These are phyloP conservation scores for Xestoiulus laeticollis DNA, from an alignment of 2,888 invertebrate species.

Conservation along the genomic window DNA sequence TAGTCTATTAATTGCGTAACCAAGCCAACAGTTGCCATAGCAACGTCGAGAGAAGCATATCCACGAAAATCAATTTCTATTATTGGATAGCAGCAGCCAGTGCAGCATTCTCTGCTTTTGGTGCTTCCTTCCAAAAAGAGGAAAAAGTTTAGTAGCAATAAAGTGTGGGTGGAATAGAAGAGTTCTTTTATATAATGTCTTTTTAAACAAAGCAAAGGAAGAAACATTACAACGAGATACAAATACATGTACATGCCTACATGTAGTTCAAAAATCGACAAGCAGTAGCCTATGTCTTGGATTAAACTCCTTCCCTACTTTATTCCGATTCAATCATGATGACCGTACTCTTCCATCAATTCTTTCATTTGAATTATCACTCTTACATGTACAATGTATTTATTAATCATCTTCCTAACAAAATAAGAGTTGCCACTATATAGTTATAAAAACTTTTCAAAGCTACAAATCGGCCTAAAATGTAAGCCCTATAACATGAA, in stretches of 20 bases:
- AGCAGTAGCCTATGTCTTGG: too few relatives aligned
- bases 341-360: too few relatives aligned
- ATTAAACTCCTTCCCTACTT: too few relatives aligned
- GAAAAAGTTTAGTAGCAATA: background rate
- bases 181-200: background rate
- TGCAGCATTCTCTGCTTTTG: background rate
- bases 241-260: background rate
- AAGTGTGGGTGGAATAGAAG: background rate
- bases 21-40: conserved; percentile 52
- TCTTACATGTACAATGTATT: too few relatives aligned
- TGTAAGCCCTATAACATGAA: too few relatives aligned
- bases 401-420: too few relatives aligned
- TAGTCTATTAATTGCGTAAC: conserved; percentile 46
- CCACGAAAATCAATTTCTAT: conserved; percentile 52
- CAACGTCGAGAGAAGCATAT: conserved; percentile 49
- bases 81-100: conserved; percentile 48
- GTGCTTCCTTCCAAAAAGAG: background rate
- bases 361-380: too few relatives aligned
- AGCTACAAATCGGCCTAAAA: too few relatives aligned
- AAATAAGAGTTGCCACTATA: too few relatives aligned
- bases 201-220: background rate
- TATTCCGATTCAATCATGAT: too few relatives aligned
- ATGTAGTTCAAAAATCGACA: background rate
- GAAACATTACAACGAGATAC: background rate
- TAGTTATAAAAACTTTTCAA: too few relatives aligned